Percentiles rank a stretch among this genome's conserved stretches.
These are phyloP conservation scores for Plectus sambesii DNA, from an alignment of 1,140 invertebrate species.

Conservation along the genomic window DNA sequence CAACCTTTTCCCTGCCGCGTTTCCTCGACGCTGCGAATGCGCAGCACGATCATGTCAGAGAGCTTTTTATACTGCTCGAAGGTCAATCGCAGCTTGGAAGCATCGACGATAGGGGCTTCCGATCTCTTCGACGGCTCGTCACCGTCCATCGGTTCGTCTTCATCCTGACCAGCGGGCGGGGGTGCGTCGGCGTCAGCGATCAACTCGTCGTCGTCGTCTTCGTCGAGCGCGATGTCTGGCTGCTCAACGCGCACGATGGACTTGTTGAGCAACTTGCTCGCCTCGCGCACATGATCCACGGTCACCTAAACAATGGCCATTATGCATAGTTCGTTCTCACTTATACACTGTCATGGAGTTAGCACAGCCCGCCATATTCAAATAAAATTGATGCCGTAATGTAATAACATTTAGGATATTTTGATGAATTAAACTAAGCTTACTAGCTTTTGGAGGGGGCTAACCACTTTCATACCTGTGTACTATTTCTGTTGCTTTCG, in stretches of 20 bases:
- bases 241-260: conserved; percentile 96
- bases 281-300: conserved; percentile 79
- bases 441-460: too few species aligned
- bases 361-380: too few species aligned
- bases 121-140: conserved; percentile 10
- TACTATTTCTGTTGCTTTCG: too few species aligned
- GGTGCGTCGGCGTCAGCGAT: conserved; percentile 21
- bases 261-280: conserved; percentile 84
- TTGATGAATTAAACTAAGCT: too few species aligned
- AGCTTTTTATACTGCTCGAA: conserved; percentile 89
- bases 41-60: conserved; percentile 75
- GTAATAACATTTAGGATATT: too few species aligned
- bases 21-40: conserved; percentile 74
- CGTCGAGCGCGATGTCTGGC: conserved; percentile 84
- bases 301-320: conserved; percentile 5
- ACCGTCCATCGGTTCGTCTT: conserved; percentile 43
- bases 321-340: too few species aligned
- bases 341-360: too few species aligned
- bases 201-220: conserved; percentile 52
- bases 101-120: conserved; percentile 11
- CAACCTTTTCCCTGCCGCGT: conserved; percentile 48
- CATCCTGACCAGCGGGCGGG: conserved; percentile 47
- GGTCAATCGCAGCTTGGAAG: conserved; percentile 65
- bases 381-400: too few species aligned
- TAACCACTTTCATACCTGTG: too few species aligned